A percentile compares a stretch with the other conserved stretches of the same genome.
These are phyloP conservation scores for Noctua pronuba DNA, from an alignment of 2,888 invertebrate genomes.

Conservation along the genomic window DNA sequence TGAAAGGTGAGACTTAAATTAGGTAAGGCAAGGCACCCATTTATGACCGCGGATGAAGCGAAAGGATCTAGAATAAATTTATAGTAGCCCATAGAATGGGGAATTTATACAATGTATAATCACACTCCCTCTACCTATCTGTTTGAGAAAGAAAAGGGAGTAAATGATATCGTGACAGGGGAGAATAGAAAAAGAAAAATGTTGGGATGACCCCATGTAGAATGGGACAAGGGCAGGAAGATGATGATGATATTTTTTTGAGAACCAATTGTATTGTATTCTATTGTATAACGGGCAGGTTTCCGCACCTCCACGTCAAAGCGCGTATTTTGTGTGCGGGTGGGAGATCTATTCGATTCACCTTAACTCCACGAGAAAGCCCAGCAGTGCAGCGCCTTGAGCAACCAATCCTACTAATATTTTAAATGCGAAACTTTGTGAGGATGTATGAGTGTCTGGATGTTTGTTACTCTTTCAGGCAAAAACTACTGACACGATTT, in stretches of 20 bases:
- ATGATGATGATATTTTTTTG: background rate
- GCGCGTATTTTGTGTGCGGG: too few species aligned
- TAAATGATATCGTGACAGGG: background rate
- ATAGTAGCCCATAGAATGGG: background rate
- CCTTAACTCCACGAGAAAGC: too few species aligned
- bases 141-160: background rate
- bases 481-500: too few species aligned
- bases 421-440: too few species aligned
- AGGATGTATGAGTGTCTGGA: too few species aligned
- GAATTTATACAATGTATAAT: background rate
- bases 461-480: too few species aligned
- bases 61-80: background rate
- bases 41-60: too few species aligned
- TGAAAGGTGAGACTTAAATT: background rate
- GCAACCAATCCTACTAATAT: background rate
- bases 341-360: too few species aligned
- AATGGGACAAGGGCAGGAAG: background rate
- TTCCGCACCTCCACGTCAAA: too few species aligned
- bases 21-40: background rate
- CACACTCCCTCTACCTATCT: background rate
- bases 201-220: background rate
- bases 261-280: too few species aligned
- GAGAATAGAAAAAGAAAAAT: background rate
- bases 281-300: too few species aligned
- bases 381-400: too few species aligned